phyloP scores from a whole-genome alignment of 2,888 invertebrate genomes.

The Lithophane leautieri region DNA sequence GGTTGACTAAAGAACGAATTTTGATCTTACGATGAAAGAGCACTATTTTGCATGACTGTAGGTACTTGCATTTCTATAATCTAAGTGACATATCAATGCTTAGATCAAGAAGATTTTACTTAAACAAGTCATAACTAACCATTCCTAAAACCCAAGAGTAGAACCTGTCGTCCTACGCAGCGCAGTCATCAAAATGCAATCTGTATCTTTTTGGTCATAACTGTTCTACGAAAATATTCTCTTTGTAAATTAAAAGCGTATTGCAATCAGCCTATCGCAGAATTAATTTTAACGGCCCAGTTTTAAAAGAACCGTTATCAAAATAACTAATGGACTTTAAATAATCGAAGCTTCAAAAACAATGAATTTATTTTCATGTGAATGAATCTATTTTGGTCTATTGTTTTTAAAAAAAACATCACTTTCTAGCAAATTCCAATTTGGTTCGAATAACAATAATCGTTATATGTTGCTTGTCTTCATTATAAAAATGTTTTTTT shows the following conservation, averaged over 20 bases:
- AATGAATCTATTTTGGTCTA: neutral
- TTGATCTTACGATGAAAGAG: neutral
- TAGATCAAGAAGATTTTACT: neutral
- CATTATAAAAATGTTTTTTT: neutral
- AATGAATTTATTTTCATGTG: neutral
- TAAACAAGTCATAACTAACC: neutral
- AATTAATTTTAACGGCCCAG: neutral
- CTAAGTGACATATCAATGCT: neutral
- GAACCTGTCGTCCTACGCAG: neutral
- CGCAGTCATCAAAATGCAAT: neutral
- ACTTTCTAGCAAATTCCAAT: neutral
- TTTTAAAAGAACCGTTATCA: neutral
- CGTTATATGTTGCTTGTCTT: neutral
- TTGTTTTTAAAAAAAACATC: neutral
- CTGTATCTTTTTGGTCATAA: neutral
- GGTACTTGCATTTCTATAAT: neutral
- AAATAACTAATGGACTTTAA: neutral
- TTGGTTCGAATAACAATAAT: neutral
- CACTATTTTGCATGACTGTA: neutral
- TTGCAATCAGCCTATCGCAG: neutral
- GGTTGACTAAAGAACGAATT: neutral
- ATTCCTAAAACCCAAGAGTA: neutral
- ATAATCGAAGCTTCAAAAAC: neutral
- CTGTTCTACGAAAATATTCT: slow-evolving; percentile 5
- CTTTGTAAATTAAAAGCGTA: slow-evolving; percentile 7